A percentile compares a stretch with the other conserved stretches of the same genome.
phyloP scores from a whole-genome alignment of 2,113 vertebrate species.

The Excalfactoria chinensis region DNA sequence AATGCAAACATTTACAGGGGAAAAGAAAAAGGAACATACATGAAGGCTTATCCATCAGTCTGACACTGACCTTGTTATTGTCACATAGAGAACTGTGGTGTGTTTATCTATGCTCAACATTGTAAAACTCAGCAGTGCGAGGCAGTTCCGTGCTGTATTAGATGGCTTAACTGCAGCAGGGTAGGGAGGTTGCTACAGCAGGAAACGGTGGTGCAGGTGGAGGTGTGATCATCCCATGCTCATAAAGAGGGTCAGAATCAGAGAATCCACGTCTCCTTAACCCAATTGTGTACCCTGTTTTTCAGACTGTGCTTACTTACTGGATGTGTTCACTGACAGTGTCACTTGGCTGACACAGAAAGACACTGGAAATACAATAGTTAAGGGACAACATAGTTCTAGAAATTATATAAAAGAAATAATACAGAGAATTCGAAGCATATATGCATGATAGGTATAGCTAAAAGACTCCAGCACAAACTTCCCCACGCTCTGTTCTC shows the following conservation, averaged over 20 bases:
- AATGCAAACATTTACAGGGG: not conserved
- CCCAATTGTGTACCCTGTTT: not conserved
- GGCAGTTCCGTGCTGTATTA: not conserved
- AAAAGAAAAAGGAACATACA: not conserved
- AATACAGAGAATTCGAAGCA: not conserved
- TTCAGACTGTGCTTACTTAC: rapidly evolving
- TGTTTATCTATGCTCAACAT: not conserved
- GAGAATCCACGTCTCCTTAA: not conserved
- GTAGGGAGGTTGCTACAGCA: not conserved
- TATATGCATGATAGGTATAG: not conserved
- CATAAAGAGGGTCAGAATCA: not conserved
- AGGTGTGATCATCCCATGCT: not conserved
- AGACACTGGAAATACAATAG: not conserved
- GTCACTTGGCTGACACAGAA: not conserved
- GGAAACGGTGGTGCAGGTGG: not conserved
- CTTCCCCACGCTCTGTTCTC: not conserved
- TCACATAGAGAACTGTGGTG: not conserved
- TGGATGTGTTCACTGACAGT: not conserved
- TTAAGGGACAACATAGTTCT: not conserved
- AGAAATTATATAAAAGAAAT: not conserved
- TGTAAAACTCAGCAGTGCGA: not conserved
- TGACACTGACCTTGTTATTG: not conserved
- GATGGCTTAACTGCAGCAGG: rapidly evolving
- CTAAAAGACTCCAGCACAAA: not conserved
- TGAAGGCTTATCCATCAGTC: not conserved